These are phyloP conservation scores for Antidorcas marsupialis DNA, from an alignment of 2,113 vertebrate genomes.

Conservation along the genomic window DNA sequence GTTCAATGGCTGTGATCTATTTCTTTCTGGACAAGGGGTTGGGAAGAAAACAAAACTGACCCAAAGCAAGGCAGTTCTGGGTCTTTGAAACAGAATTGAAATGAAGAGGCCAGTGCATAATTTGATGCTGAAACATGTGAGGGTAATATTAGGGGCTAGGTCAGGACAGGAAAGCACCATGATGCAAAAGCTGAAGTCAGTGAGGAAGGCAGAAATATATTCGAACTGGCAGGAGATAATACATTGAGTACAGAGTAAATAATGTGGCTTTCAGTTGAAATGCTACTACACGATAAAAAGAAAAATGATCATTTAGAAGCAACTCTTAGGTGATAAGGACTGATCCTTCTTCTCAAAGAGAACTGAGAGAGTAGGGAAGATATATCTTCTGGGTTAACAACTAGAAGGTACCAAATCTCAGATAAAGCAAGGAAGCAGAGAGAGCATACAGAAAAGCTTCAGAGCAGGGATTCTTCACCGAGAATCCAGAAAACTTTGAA, in stretches of 20 bases:
- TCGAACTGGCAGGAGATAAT: neutral
- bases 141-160: neutral
- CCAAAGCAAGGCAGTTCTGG: neutral
- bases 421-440: neutral
- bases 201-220: neutral
- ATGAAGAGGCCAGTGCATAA: neutral
- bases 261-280: neutral
- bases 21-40: neutral
- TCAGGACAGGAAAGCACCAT: neutral
- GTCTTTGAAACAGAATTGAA: neutral
- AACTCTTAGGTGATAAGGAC: neutral
- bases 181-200: neutral
- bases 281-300: neutral
- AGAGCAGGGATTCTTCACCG: neutral
- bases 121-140: neutral
- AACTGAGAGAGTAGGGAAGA: neutral
- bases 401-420: neutral
- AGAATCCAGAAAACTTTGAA: neutral
- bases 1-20: neutral
- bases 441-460: neutral
- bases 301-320: neutral
- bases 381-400: neutral
- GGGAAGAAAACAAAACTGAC: neutral
- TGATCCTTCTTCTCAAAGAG: neutral
- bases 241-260: neutral